phyloP scores from a whole-genome alignment of 1,140 invertebrate genomes.

The Apocrypta bakeri region DNA sequence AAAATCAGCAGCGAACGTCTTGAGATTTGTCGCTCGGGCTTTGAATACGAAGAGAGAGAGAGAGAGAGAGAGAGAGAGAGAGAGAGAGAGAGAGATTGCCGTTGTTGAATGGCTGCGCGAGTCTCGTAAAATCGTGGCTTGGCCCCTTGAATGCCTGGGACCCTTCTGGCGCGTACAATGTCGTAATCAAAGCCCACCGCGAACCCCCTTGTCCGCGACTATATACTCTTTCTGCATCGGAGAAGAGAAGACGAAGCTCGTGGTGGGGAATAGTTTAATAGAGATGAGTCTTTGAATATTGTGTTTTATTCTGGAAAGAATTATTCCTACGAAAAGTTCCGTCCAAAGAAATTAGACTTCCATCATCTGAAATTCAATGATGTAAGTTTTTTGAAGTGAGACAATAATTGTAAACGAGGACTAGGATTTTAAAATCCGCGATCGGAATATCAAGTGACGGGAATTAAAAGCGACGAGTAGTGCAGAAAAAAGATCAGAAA shows the following conservation, averaged over 20 bases:
- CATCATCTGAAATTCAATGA: neutral
- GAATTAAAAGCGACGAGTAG: neutral
- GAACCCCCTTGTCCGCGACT: conserved; percentile 24
- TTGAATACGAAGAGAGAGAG: conserved; percentile 52
- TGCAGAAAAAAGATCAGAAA: conserved; percentile 2
- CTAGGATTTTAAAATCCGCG: neutral
- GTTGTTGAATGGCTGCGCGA: conserved; percentile 1
- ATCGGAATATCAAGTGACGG: neutral
- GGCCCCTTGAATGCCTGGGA: conserved; percentile 45
- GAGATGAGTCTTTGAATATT: neutral
- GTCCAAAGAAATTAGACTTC: neutral
- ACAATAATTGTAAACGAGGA: neutral
- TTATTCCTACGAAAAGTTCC: neutral
- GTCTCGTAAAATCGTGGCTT: conserved; percentile 62
- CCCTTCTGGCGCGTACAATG: conserved; percentile 65
- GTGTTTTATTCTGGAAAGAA: neutral
- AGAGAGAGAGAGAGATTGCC: neutral
- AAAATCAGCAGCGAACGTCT: conserved; percentile 52
- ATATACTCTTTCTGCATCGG: neutral
- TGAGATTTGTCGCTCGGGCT: conserved; percentile 51
- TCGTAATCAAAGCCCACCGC: conserved; percentile 68
- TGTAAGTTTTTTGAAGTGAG: neutral
- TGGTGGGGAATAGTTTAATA: neutral
- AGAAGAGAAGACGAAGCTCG: neutral
- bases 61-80: conserved; percentile 45